phyloP scores from a whole-genome alignment of 37 sponge, comb jelly and placozoan genomes.

The Halichondria panicea region DNA sequence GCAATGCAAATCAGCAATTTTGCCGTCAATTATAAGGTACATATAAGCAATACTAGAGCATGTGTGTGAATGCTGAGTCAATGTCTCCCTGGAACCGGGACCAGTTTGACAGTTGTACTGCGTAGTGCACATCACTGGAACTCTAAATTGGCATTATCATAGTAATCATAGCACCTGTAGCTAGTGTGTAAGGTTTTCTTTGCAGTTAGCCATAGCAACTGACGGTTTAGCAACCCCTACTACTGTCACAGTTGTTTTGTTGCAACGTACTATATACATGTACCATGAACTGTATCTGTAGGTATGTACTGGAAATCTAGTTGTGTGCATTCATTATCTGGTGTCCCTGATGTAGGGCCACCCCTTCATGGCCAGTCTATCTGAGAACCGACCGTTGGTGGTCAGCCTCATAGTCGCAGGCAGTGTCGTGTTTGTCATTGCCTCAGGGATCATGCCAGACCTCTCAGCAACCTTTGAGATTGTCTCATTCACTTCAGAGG shows the following conservation, averaged over 20 bases:
- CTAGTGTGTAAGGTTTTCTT: too few relatives aligned
- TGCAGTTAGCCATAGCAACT: too few relatives aligned
- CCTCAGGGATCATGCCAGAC: conserved; percentile 83
- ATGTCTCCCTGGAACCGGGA: neutral
- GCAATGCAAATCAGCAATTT: conserved; percentile 95
- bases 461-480: conserved; percentile 59
- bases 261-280: too few relatives aligned
- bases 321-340: too few relatives aligned
- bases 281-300: too few relatives aligned
- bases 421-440: conserved; percentile 56
- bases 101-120: neutral
- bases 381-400: conserved; percentile 84
- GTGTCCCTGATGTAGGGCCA: conserved; percentile 70
- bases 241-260: too few relatives aligned
- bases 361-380: conserved; percentile 92
- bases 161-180: too few relatives aligned
- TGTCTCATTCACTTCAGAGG: conserved; percentile 75
- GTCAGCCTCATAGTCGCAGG: conserved; percentile 62
- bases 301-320: too few relatives aligned
- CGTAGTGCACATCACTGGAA: too few relatives aligned
- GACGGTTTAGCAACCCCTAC: too few relatives aligned
- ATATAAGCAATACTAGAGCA: neutral
- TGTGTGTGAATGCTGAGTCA: neutral
- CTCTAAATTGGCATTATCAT: too few relatives aligned
- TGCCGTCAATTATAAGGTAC: conserved; percentile 92